Evolutionary conservation across 2,797 vertebrate genomes (phyloP), one percentile per base, ranked within the genome.

Genomic region (Sarcophilus harrisii): DNA sequence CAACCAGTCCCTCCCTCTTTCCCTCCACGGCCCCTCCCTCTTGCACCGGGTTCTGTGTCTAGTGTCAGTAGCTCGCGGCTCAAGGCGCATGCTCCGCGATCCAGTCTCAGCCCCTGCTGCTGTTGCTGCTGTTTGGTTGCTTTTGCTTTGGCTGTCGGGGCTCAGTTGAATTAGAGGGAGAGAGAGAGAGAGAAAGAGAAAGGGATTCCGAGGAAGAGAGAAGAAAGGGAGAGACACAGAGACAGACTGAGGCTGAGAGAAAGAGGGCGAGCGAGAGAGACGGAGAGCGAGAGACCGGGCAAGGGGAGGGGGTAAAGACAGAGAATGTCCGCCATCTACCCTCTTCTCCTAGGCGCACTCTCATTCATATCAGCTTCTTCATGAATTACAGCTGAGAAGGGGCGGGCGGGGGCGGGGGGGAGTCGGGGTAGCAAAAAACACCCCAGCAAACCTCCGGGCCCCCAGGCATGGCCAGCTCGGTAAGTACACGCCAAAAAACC

Each of bases 381-480:
- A 99, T 99, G 99, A 99, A 99, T 98, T 99, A 99, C 98, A 98
- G 98, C 98, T 97, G 97, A 97, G 96, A 96, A 97, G 97, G 97
- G 98, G 96, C 24, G 73, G 73, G 73, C 11, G 73, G 73, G 73
- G 73, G 73, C 73, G 73, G 73, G 97, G 97, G 98, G 98, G 98
- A 95, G 94, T 97, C 98, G 98, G 98, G 97, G 98, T 87, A 98
- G 95, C 96, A 97, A 95, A 97, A 97, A 97, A 93, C 97, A 97
- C 97, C 97, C 97, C 98, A 73, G 98, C 97, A 95, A 96, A 97
- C 95, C 97, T 99, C 98, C 98, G 98, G 98, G 99, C 99, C 99
- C 99, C 98, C 98, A 98, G 99, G 99, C 98, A 99, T 99, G 99
- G 99, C 99, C 99, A 99, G 98, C 98, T 99, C 99, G 99, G 99